These are phyloP conservation scores for Aleiodes testaceus DNA, from an alignment of 2,888 invertebrate genomes.

Conservation along the genomic window DNA sequence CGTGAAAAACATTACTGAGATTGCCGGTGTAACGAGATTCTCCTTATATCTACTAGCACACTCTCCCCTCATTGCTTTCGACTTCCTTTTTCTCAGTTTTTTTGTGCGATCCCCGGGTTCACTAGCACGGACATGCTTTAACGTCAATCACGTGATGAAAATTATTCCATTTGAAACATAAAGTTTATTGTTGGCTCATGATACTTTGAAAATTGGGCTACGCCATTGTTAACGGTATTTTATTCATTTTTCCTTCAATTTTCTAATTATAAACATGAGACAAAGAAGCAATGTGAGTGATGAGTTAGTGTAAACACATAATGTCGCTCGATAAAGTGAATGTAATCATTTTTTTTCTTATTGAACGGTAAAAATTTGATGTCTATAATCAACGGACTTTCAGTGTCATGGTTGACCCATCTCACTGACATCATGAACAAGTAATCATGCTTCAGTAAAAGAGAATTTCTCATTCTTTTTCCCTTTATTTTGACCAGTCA, in stretches of 20 bases:
- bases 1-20: slow-evolving; percentile 65
- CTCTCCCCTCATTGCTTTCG: slow-evolving; percentile 44
- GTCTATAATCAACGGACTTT: slow-evolving; percentile 22
- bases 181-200: background rate
- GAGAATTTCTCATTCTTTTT: background rate
- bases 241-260: background rate
- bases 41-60: slow-evolving; percentile 60
- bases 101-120: slow-evolving; percentile 41
- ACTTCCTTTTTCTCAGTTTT: slow-evolving; percentile 47
- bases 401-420: slow-evolving; percentile 36
- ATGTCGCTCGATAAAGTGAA: no score
- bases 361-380: background rate
- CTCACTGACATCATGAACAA: slow-evolving; percentile 50
- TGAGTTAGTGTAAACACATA: no score
- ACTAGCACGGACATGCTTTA: slow-evolving; percentile 41
- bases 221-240: background rate
- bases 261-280: no score
- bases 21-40: slow-evolving; percentile 55
- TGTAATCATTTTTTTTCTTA: background rate
- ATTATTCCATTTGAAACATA: slow-evolving; percentile 3
- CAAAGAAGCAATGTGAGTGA: no score
- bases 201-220: background rate
- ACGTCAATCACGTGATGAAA: slow-evolving; percentile 2
- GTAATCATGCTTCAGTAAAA: background rate
- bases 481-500: background rate